Evolutionary conservation across 2,888 invertebrate species (phyloP).

Genomic region (Cheilosia grossa): DNA sequence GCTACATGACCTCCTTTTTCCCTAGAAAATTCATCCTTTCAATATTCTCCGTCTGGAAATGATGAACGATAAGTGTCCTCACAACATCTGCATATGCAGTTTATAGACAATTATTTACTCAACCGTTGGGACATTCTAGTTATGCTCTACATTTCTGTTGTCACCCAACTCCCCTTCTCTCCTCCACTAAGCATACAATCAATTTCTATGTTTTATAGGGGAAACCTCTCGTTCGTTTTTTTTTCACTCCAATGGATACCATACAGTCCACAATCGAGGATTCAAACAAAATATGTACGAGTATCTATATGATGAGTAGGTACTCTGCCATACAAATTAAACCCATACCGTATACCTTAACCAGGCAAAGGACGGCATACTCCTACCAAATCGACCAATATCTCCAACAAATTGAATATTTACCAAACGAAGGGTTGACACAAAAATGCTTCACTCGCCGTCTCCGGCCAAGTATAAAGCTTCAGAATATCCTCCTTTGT

Average conservation of each 20-base stretch:
- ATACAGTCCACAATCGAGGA: neutral
- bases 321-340: slow-evolving; percentile 47
- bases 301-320: slow-evolving; percentile 16
- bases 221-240: neutral
- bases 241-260: neutral
- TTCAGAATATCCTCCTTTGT: slow-evolving; percentile 48
- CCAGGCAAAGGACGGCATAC: slow-evolving; percentile 19
- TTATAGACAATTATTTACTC: neutral
- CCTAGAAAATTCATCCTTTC: neutral
- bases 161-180: neutral
- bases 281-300: neutral
- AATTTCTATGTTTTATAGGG: neutral
- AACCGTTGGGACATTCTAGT: slow-evolving; percentile 3
- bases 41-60: slow-evolving; percentile 3
- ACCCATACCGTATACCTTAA: slow-evolving; percentile 14
- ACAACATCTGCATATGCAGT: slow-evolving; percentile 3
- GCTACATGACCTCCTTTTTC: neutral
- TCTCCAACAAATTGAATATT: slow-evolving; percentile 68
- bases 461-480: slow-evolving; percentile 5
- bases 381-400: slow-evolving; percentile 50
- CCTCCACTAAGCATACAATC: neutral
- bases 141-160: neutral
- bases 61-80: slow-evolving; percentile 3
- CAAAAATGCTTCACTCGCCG: slow-evolving; percentile 6
- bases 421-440: slow-evolving; percentile 54